Conservation (phyloP, 2,888 invertebrate species). For the Liopterus haemorrhoidalis region DNA sequence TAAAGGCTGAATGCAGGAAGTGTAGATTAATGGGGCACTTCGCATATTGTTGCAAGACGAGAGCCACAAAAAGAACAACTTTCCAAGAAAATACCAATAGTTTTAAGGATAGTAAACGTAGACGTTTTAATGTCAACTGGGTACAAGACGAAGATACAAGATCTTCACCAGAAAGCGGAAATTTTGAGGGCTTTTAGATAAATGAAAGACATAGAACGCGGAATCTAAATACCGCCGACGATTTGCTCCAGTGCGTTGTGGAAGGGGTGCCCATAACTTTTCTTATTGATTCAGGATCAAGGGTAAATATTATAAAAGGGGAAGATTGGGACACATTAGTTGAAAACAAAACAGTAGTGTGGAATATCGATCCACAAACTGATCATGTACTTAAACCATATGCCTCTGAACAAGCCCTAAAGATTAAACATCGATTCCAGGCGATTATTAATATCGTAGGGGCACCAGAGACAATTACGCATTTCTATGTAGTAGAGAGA, state of each 20-base stretch:
- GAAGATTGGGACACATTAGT: conserved; percentile 25
- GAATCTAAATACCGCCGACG: conserved; percentile 14
- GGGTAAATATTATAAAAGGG: conserved; percentile 26
- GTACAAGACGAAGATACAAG: not conserved
- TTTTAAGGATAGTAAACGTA: no score
- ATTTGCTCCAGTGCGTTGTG: conserved; percentile 22
- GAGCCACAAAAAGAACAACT: conserved; percentile 11
- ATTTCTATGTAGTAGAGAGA: conserved; percentile 27
- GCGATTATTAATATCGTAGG: conserved; percentile 18
- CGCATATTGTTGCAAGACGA: conserved; percentile 20
- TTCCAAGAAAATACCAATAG: no score
- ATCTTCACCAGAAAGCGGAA: not conserved
- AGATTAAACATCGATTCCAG: conserved; percentile 21
- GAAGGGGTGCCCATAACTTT: conserved; percentile 26
- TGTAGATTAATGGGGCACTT: conserved; percentile 25
- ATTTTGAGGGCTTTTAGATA: conserved; percentile 14
- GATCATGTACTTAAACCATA: conserved; percentile 24
- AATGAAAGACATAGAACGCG: not conserved
- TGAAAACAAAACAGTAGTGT: conserved; percentile 21
- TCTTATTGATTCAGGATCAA: conserved; percentile 29
- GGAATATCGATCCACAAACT: conserved; percentile 18
- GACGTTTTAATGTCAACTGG: not conserved
- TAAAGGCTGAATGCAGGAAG: conserved; percentile 22
- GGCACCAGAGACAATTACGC: conserved; percentile 20
- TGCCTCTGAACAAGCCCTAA: conserved; percentile 16